Conservation (phyloP, 2,888 invertebrate genomes). For the Sinhomidia bicolor region DNA sequence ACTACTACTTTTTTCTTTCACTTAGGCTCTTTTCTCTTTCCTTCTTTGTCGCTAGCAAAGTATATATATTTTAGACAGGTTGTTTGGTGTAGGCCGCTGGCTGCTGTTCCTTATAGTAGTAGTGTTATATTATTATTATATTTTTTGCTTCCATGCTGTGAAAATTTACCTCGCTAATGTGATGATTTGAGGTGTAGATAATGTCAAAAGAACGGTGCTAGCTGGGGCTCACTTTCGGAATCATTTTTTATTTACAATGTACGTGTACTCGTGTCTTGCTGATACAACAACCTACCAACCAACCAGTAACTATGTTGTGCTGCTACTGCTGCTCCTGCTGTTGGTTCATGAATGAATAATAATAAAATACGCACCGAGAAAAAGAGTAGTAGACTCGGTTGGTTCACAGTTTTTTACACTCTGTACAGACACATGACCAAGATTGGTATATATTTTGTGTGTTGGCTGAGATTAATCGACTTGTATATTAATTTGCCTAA, state of each 20-base stretch:
- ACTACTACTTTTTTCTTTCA: constrained; percentile 25
- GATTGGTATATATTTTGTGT: no score
- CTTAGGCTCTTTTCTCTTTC: constrained; percentile 55
- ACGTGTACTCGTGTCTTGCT: no score
- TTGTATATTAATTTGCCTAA: no score
- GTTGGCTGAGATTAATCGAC: no score
- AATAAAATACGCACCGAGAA: no score
- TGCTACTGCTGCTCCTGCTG: no score
- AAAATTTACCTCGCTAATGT: constrained; percentile 77
- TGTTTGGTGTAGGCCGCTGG: constrained; percentile 2
- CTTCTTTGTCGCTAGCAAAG: neutral
- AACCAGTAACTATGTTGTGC: no score
- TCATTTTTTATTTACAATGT: constrained; percentile 76
- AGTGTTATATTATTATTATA: constrained; percentile 17
- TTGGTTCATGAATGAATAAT: no score
- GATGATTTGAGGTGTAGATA: constrained; percentile 80
- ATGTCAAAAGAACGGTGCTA: constrained; percentile 74
- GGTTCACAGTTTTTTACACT: no score
- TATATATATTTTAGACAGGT: neutral
- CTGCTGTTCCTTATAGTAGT: neutral
- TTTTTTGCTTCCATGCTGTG: constrained; percentile 60
- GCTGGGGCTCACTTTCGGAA: constrained; percentile 60
- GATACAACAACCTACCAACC: no score
- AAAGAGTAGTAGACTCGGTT: no score
- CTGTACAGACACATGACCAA: no score